Conservation (phyloP, 2,113 vertebrate species). For the Hyperopisus bebe region DNA sequence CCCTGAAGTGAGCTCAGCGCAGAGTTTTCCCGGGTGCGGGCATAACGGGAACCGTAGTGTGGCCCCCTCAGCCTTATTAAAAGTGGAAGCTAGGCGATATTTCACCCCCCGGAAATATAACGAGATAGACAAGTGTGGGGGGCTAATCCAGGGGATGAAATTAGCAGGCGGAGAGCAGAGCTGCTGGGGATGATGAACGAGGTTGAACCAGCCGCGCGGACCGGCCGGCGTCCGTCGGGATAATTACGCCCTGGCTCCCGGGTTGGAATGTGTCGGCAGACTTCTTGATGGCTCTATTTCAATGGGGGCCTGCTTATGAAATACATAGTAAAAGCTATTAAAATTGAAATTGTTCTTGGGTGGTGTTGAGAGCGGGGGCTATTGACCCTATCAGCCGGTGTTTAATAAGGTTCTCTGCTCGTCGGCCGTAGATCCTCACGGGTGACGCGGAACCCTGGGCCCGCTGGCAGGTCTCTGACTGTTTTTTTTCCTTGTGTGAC, state of each 20-base stretch:
- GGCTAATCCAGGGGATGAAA: slow-evolving; percentile 98
- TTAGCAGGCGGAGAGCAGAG: slow-evolving; percentile 91
- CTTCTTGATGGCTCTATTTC: slow-evolving; percentile 99
- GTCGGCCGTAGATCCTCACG: slow-evolving; percentile 57
- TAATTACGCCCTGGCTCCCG: slow-evolving; percentile 94
- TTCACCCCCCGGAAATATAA: slow-evolving; percentile 92
- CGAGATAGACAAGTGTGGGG: slow-evolving; percentile 90
- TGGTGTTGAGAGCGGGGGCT: slow-evolving; percentile 73
- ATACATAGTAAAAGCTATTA: slow-evolving; percentile 99
- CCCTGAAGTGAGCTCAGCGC: slow-evolving; percentile 70
- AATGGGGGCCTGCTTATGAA: slow-evolving; percentile 82
- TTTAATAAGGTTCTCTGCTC: slow-evolving; percentile 77
- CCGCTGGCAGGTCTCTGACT: slow-evolving; percentile 34
- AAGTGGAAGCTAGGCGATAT: slow-evolving; percentile 81
- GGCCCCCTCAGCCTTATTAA: slow-evolving; percentile 86
- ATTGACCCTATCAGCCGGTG: slow-evolving; percentile 80
- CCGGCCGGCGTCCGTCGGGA: slow-evolving; percentile 82
- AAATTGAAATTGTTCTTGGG: slow-evolving; percentile 99
- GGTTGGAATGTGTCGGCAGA: slow-evolving; percentile 89
- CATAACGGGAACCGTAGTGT: slow-evolving; percentile 67
- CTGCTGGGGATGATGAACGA: slow-evolving; percentile 91
- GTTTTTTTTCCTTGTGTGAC: slow-evolving; percentile 25
- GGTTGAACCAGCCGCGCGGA: slow-evolving; percentile 88
- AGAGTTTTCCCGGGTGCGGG: slow-evolving; percentile 35
- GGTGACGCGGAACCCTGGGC: slow-evolving; percentile 31